Base-by-base conservation (phyloP, 1,140 invertebrate genomes). In the Aphaenogaster floridana region DNA sequence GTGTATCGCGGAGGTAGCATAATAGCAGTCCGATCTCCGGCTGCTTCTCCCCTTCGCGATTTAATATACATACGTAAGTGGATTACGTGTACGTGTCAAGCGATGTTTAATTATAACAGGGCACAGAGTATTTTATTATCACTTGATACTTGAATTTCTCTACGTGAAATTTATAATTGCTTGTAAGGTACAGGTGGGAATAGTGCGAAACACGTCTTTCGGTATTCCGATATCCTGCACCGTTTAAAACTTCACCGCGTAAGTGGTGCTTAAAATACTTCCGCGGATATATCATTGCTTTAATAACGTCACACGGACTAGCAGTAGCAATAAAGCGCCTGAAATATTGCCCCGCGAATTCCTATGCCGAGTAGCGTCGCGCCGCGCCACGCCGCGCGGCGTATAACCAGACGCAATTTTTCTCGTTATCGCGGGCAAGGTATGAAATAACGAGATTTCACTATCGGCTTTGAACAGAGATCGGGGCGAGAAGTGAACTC, bases 391-490 rank as follows among this genome's bases (percentile, higher is more conserved):
- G 48, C 11, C 42, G 42, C 39, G 69, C 69, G 42, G 71, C 61
- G 66, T 86, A 89, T 86, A 83, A 71, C 61, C 68, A 87, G 84
- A 80, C 89, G 59, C 71, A 80, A 85, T 91, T 91, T 91, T 89
- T 91, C 90, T 91, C 90, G 87, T 91, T 90, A 89, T 39, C 78
- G 72, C 63, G 69, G 61, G 45, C 50, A 71, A 54, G 66, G 68
- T 54, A 76, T 36, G 78, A 76, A 88, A 91, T 91, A 91, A 91
- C 89, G 90, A 90, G 90, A 89, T 86, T 87, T 86, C 78, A 79
- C 64, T 86, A 89, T 89, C 86, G 87, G 86, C 87, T 91, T 89
- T 91, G 87, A 91, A 91, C 86, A 79, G 78, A 85, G 66, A 76
- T 89, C 76, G 66, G 34, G 52, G 80, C 84, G 79, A 77, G 85